Conservation (phyloP, 2,888 invertebrate genomes). For the Gerris lacustris region DNA sequence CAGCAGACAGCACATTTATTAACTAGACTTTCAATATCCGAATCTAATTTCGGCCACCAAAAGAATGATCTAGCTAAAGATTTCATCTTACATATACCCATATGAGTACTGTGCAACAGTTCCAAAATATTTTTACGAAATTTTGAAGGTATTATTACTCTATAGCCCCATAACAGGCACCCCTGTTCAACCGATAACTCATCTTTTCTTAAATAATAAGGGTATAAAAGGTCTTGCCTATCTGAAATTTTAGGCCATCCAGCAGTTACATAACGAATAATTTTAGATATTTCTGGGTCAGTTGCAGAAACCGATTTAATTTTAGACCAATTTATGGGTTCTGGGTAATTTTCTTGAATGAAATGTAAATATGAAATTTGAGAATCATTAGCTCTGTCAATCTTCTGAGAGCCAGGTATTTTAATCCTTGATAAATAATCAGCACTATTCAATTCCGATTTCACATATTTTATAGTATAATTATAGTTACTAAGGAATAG, state of each 20-base stretch:
- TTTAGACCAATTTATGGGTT: constrained; percentile 35
- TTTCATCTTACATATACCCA: constrained; percentile 27
- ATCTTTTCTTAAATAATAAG: constrained; percentile 4
- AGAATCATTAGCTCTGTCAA: background rate
- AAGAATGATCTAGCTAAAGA: constrained; percentile 25
- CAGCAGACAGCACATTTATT: constrained; percentile 1
- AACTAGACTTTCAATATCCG: constrained; percentile 1
- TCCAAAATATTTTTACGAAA: constrained; percentile 12
- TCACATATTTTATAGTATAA: constrained; percentile 25
- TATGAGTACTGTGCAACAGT: constrained; percentile 21
- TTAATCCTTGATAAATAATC: constrained; percentile 18
- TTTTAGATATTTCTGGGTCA: constrained; percentile 16
- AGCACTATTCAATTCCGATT: constrained; percentile 15
- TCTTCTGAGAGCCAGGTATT: background rate
- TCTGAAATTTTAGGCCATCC: background rate
- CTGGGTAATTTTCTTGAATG: constrained; percentile 24
- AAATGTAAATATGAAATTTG: constrained; percentile 12
- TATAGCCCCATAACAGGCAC: constrained; percentile 18
- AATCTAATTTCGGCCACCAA: constrained; percentile 8
- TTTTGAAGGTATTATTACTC: constrained; percentile 19
- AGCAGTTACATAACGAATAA: background rate
- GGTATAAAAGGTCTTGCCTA: background rate
- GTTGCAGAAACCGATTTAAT: constrained; percentile 18
- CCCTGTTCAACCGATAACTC: constrained; percentile 18
- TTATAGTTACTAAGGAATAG: constrained; percentile 23